Evolutionary conservation across 2,797 vertebrate species (phyloP).

Genomic region (Ptychadena robeensis): DNA sequence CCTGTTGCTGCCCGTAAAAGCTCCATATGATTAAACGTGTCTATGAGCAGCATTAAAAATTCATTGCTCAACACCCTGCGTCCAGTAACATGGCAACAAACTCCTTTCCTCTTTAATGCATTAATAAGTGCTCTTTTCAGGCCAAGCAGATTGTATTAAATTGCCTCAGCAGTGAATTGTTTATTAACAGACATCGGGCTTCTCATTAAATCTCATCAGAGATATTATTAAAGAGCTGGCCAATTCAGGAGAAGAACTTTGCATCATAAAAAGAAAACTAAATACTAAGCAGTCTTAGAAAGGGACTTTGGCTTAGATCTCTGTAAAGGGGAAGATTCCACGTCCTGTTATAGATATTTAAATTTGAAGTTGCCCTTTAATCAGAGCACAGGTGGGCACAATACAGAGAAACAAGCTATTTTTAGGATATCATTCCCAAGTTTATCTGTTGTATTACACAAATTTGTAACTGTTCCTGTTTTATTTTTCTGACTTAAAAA

Average conservation of each 20-base stretch:
- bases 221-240: conserved; percentile 20
- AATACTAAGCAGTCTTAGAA: background rate
- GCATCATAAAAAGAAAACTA: conserved; percentile 16
- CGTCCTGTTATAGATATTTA: too few species aligned
- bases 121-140: conserved; percentile 48
- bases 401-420: too few species aligned
- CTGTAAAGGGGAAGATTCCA: too few species aligned
- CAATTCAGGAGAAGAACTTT: conserved; percentile 4
- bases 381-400: too few species aligned
- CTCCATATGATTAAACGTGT: conserved; percentile 35
- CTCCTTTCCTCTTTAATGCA: conserved; percentile 30
- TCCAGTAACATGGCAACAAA: conserved; percentile 49
- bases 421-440: too few species aligned
- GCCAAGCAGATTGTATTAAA: conserved; percentile 44
- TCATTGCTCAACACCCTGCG: conserved; percentile 7
- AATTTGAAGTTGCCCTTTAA: too few species aligned
- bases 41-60: conserved; percentile 54
- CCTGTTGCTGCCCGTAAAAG: conserved; percentile 20
- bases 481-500: too few species aligned
- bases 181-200: conserved; percentile 37
- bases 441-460: too few species aligned
- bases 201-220: conserved; percentile 36
- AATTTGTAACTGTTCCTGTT: too few species aligned
- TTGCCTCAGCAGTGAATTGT: conserved; percentile 38
- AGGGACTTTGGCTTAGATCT: too few species aligned